Base-by-base conservation (phyloP, 2,113 vertebrate genomes). In the Erinaceus europaeus region DNA sequence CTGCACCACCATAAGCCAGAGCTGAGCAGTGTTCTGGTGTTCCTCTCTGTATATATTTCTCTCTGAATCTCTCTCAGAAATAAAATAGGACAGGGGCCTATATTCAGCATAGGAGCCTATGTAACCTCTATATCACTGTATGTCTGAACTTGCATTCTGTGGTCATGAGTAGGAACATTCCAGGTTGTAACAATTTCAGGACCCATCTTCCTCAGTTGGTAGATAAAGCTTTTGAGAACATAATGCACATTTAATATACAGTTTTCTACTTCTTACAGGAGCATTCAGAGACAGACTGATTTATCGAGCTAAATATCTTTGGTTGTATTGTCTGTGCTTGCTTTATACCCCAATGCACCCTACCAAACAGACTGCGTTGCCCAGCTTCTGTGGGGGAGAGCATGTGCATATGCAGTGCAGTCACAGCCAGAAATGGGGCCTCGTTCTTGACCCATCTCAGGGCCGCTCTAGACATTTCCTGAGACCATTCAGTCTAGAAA, bases 371-470 rank as follows among this genome's bases (percentile, higher is more conserved):
- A 65, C 71, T 80, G 40, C n/a, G 81, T 89, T 81, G 78, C 87
- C 61, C 75, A 90, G 87, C 44, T 78, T 91, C 84, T 81, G 62
- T 50, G 71, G 83, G 36, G 84, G 68, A 87, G 44, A 23, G 67
- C 50, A 18, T 90, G 67, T 89, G 89, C 91, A 90, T 87, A 80
- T 64, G 76, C 29, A 90, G 77, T 61, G 90, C 84, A 89, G 72
- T 95, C 93, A 87, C 84, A 94, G 84, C 52, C 81, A 90, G 92
- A 90, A 84, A 87, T 81, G 86, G 84, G 89, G 68, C 87, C 93
- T 93, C 78, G 40, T 85, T 78, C 89, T 68, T 94, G 92, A 90
- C 87, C 93, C 84, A 84, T 90, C 89, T 90, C 74, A 79, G 67
- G 89, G 23, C 82, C 55, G 84, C 90, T 93, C 82, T 42, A 95